A percentile compares a stretch with the other conserved stretches of the same genome.
These are phyloP conservation scores for Diplazon laetatorius DNA, from an alignment of 2,888 invertebrate species.

Conservation along the genomic window DNA sequence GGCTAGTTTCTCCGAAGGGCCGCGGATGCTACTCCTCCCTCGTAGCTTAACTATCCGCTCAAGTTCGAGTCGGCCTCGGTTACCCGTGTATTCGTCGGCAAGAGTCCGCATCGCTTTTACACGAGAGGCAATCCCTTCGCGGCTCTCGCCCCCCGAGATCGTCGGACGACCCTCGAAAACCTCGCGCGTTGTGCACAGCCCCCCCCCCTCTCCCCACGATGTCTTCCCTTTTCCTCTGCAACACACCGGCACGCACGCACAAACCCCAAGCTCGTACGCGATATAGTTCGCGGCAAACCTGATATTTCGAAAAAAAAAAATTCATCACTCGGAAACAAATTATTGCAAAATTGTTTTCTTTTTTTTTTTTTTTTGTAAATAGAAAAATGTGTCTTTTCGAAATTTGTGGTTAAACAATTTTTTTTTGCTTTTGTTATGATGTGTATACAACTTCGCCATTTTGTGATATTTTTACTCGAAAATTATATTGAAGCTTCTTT, in stretches of 20 bases:
- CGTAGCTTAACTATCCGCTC: constrained; percentile 78
- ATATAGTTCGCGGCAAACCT: constrained; percentile 18
- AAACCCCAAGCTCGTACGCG: constrained; percentile 10
- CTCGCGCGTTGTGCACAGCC: constrained; percentile 27
- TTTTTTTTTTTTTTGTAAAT: no score
- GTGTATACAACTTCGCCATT: no score
- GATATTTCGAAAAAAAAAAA: not conserved
- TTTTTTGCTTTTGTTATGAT: no score
- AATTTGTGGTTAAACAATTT: no score
- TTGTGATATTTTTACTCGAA: no score
- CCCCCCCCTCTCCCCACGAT: constrained; percentile 13
- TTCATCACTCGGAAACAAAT: no score
- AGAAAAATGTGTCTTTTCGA: no score
- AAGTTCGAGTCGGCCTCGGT: constrained; percentile 75
- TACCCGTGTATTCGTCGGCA: constrained; percentile 25
- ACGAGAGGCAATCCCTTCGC: constrained; percentile 48
- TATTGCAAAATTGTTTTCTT: no score
- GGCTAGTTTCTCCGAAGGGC: constrained; percentile 72
- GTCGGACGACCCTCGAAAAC: constrained; percentile 32
- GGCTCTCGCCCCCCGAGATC: constrained; percentile 24
- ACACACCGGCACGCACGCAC: constrained; percentile 9
- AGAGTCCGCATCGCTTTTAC: constrained; percentile 37
- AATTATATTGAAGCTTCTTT: no score
- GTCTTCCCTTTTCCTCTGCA: no score
- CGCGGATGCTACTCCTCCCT: constrained; percentile 62